A percentile compares a stretch with the other conserved stretches of the same genome.
Evolutionary conservation across 2,113 vertebrate genomes (phyloP).

Genomic region (Lathamus discolor): DNA sequence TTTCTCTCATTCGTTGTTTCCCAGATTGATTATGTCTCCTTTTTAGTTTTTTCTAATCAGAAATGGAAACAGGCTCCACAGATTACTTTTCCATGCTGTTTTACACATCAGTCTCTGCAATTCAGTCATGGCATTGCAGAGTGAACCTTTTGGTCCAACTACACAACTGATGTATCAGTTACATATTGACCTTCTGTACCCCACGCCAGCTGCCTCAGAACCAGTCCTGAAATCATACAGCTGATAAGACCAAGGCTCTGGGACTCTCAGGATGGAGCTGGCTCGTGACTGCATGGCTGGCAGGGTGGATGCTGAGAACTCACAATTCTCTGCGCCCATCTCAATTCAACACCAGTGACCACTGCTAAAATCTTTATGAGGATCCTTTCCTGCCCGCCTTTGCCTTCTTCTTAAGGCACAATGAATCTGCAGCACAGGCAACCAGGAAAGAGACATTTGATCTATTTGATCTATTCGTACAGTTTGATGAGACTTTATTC

Average conservation of each 20-base stretch:
- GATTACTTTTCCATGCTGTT: not conserved
- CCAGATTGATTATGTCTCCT: not conserved
- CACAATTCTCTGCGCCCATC: not conserved
- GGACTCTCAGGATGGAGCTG: not conserved
- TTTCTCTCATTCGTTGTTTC: not conserved
- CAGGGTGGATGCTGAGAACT: not conserved
- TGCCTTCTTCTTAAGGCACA: not conserved
- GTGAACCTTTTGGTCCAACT: not conserved
- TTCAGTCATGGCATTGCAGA: not conserved
- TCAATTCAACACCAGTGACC: fast-evolving
- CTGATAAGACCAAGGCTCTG: not conserved
- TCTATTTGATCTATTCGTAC: not conserved
- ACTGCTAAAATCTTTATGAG: not conserved
- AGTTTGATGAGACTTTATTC: not conserved
- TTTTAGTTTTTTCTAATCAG: not conserved
- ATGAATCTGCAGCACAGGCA: not conserved
- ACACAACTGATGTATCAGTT: not conserved
- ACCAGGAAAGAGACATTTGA: not conserved
- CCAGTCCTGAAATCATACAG: not conserved
- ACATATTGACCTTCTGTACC: not conserved
- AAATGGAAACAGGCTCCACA: not conserved
- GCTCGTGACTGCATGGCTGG: fast-evolving
- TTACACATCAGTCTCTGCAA: not conserved
- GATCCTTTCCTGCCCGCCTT: not conserved
- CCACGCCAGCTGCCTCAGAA: not conserved